Percentiles rank a stretch among this genome's conserved stretches.
phyloP scores from a whole-genome alignment of 2,113 vertebrate species.

The Sisor rabdophorus region DNA sequence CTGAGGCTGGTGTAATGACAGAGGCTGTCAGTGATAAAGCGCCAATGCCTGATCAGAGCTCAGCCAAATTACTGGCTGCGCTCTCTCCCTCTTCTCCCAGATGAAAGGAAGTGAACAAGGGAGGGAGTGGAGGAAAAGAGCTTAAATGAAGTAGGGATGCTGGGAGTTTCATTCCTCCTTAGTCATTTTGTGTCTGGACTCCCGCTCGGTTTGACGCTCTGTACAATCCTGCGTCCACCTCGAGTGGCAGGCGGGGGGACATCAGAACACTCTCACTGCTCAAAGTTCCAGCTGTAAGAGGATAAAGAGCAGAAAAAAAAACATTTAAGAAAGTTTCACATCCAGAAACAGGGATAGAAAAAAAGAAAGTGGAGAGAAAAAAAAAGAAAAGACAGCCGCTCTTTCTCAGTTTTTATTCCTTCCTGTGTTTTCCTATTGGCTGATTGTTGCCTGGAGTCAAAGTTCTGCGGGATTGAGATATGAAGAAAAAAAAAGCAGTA shows the following conservation, averaged over 20 bases:
- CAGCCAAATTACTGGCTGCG: constrained; percentile 79
- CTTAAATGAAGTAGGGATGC: constrained; percentile 48
- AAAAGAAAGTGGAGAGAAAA: constrained; percentile 28
- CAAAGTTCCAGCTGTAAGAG: background rate
- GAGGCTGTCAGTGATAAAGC: constrained; percentile 57
- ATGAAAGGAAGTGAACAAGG: constrained; percentile 67
- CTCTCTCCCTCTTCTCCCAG: constrained; percentile 60
- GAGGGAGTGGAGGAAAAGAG: constrained; percentile 47
- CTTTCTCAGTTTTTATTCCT: constrained; percentile 52
- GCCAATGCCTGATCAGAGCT: constrained; percentile 43
- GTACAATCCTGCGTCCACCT: too few relatives aligned
- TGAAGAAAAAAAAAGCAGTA: constrained; percentile 31
- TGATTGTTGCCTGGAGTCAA: constrained; percentile 59
- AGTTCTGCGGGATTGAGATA: constrained; percentile 71
- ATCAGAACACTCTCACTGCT: too few relatives aligned
- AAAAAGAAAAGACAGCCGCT: constrained; percentile 44
- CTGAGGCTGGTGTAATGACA: constrained; percentile 64
- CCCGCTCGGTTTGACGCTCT: background rate
- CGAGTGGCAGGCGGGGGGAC: too few relatives aligned
- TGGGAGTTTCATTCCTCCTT: constrained; percentile 20
- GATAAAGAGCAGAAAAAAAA: constrained; percentile 23
- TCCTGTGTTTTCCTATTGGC: background rate
- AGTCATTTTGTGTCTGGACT: background rate
- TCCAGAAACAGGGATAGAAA: constrained; percentile 47
- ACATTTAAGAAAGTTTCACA: constrained; percentile 58